These are phyloP conservation scores for Amorpha juglandis DNA, from an alignment of 2,888 invertebrate genomes.

Conservation along the genomic window DNA sequence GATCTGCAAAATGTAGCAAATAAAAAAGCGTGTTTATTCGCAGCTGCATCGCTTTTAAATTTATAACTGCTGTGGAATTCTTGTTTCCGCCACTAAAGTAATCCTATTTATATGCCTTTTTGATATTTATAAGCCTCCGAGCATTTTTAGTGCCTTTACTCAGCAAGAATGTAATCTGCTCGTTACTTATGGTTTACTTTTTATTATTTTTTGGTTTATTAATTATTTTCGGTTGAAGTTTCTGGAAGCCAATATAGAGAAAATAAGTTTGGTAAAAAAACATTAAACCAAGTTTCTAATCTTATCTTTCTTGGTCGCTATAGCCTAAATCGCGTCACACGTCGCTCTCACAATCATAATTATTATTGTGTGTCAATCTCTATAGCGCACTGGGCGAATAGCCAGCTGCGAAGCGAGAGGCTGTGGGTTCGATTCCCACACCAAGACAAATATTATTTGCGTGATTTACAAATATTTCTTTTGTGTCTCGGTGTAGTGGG, in stretches of 20 bases:
- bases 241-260: background rate
- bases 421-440: too few relatives aligned
- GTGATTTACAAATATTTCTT: too few relatives aligned
- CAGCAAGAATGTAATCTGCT: background rate
- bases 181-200: background rate
- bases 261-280: too few relatives aligned
- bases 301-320: too few relatives aligned
- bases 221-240: background rate
- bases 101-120: background rate
- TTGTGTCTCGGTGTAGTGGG: too few relatives aligned
- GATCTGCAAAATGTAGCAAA: background rate
- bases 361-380: too few relatives aligned
- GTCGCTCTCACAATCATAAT: too few relatives aligned
- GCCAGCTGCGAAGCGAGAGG: too few relatives aligned
- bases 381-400: too few relatives aligned
- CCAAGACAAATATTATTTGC: too few relatives aligned
- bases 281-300: too few relatives aligned
- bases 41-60: constrained; percentile 2
- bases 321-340: too few relatives aligned
- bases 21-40: background rate
- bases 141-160: background rate
- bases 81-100: background rate
- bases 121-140: background rate
- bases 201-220: background rate
- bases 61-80: background rate